A percentile compares a stretch with the other conserved stretches of the same genome.
Conservation (phyloP, 2,888 invertebrate species). For the Pseudococcus viburni region DNA sequence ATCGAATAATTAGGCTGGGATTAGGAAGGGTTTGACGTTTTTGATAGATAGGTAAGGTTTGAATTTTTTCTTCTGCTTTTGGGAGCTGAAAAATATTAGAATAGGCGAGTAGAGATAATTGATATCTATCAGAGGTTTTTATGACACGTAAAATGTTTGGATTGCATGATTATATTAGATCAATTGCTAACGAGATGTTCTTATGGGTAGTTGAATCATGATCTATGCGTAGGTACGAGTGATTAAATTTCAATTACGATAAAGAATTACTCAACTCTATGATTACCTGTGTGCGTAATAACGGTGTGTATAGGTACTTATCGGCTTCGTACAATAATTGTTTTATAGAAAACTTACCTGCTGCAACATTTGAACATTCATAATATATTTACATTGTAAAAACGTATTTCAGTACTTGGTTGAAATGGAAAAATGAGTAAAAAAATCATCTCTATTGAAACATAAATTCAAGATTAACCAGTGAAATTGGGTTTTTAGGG, state of each 20-base stretch:
- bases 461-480: too few species aligned
- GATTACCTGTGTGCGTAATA: background rate
- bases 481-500: too few species aligned
- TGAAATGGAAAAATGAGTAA: too few species aligned
- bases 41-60: too few species aligned
- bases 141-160: background rate
- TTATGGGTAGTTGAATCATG: background rate
- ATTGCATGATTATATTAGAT: background rate
- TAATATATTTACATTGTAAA: background rate
- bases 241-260: constrained; percentile 33
- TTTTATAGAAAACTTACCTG: background rate
- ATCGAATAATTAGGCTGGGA: background rate
- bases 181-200: background rate
- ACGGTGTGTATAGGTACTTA: background rate
- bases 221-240: background rate
- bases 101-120: background rate
- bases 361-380: background rate
- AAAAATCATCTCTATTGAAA: too few species aligned
- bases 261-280: background rate
- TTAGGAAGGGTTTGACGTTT: too few species aligned
- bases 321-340: background rate
- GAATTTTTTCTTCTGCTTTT: background rate
- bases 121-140: background rate
- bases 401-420: too few species aligned
- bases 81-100: background rate